Percentiles rank a stretch among this genome's conserved stretches.
These are phyloP conservation scores for Lophius americanus DNA, from an alignment of 2,797 vertebrate genomes.

Conservation along the genomic window DNA sequence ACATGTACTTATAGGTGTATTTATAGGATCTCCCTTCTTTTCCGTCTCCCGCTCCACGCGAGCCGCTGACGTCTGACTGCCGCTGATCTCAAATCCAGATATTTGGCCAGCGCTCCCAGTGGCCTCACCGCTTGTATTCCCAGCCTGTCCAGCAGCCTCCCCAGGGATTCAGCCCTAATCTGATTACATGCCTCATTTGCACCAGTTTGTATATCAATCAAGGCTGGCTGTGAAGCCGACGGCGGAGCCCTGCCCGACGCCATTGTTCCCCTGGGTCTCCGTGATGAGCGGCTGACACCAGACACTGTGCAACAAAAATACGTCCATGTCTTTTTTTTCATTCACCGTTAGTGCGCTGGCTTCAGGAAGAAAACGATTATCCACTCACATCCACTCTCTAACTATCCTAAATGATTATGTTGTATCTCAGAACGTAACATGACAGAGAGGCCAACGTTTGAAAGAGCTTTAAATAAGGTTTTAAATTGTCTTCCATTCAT, in stretches of 20 bases:
- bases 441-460: no score
- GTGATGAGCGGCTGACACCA: conserved; percentile 40
- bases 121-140: conserved; percentile 60
- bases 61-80: conserved; percentile 43
- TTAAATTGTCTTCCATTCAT: no score
- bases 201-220: conserved; percentile 80
- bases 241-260: conserved; percentile 46
- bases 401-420: no score
- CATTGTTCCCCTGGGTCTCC: conserved; percentile 64
- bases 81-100: conserved; percentile 72
- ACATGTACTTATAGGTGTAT: conserved; percentile 1
- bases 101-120: conserved; percentile 63
- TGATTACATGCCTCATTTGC: conserved; percentile 84
- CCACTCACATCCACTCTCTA: no score
- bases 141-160: conserved; percentile 60
- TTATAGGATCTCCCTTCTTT: conserved; percentile 36
- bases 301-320: conserved; percentile 11
- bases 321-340: no score
- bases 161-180: conserved; percentile 71
- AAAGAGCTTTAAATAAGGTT: no score
- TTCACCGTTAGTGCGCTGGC: no score
- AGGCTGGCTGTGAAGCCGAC: conserved; percentile 58
- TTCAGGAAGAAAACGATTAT: no score
- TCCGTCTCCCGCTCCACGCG: conserved; percentile 36
- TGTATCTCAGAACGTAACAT: no score